A percentile compares a stretch with the other conserved stretches of the same genome.
Conservation (phyloP, 2,888 invertebrate genomes). For the Octodonta nipae region DNA sequence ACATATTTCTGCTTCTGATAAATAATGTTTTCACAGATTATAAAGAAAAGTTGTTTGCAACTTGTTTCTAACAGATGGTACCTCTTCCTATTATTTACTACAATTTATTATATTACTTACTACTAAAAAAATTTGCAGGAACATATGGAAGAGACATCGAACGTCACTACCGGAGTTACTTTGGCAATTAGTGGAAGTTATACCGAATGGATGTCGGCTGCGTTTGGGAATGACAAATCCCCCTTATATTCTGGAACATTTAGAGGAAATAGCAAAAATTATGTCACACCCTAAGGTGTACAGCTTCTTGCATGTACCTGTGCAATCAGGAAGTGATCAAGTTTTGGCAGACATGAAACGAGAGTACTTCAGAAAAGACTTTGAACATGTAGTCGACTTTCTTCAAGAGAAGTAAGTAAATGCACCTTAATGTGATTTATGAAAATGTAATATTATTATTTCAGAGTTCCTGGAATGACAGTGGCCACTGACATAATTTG, state of each 20-base stretch:
- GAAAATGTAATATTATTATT: neutral
- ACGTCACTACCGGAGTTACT: slow-evolving; percentile 75
- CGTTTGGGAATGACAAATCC: slow-evolving; percentile 97
- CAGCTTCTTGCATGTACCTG: slow-evolving; percentile 91
- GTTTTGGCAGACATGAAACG: slow-evolving; percentile 92
- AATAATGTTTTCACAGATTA: too few relatives aligned
- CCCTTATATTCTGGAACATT: slow-evolving; percentile 90
- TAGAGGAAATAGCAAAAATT: slow-evolving; percentile 78
- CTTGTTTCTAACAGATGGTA: too few relatives aligned
- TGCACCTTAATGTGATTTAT: neutral
- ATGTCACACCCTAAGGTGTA: slow-evolving; percentile 82
- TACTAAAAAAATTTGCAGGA: slow-evolving; percentile 28
- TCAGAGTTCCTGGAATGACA: slow-evolving; percentile 75
- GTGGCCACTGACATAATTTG: slow-evolving; percentile 97
- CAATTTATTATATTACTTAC: neutral
- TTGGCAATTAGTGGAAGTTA: slow-evolving; percentile 66
- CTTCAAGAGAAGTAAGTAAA: slow-evolving; percentile 55
- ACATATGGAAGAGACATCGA: slow-evolving; percentile 92
- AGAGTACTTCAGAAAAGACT: slow-evolving; percentile 83
- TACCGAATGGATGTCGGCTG: slow-evolving; percentile 63
- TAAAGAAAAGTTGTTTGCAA: too few relatives aligned
- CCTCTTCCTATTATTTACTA: too few relatives aligned
- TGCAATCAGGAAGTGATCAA: slow-evolving; percentile 92
- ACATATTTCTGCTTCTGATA: too few relatives aligned
- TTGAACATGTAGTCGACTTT: slow-evolving; percentile 76